phyloP scores from a whole-genome alignment of 1,140 invertebrate genomes.

The Hyphantria cunea region DNA sequence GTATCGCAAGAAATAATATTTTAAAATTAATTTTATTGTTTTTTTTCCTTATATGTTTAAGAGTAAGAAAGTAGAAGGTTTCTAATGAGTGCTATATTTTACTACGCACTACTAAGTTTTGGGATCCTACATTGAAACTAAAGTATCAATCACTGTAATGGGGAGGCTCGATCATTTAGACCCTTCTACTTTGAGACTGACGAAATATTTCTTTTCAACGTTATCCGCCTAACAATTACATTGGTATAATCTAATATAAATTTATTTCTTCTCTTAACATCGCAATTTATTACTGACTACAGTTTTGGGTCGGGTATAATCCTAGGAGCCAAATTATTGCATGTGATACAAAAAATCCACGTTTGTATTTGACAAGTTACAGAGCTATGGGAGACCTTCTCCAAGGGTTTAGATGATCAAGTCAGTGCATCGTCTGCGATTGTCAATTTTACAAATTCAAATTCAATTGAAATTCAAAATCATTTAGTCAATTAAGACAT shows the following conservation, averaged over 20 bases:
- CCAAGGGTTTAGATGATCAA: no score
- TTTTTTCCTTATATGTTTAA: no score
- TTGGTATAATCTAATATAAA: slow-evolving; percentile 21
- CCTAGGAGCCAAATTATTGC: no score
- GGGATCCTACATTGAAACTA: slow-evolving; percentile 19
- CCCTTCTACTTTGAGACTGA: slow-evolving; percentile 21
- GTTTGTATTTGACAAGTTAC: no score
- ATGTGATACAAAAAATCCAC: no score
- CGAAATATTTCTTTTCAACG: slow-evolving; percentile 25
- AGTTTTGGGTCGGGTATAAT: neutral
- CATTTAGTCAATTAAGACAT: no score
- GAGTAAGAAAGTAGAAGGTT: no score
- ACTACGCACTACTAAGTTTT: slow-evolving; percentile 12
- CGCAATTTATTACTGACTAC: slow-evolving; percentile 1
- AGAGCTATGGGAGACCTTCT: no score
- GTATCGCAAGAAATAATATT: no score
- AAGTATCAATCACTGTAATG: slow-evolving; percentile 20
- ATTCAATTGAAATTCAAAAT: no score
- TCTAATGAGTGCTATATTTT: slow-evolving; percentile 8
- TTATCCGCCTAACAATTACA: slow-evolving; percentile 23
- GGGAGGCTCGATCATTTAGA: slow-evolving; percentile 15
- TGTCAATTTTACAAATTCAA: no score
- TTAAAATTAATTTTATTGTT: neutral
- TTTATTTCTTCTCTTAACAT: slow-evolving; percentile 10
- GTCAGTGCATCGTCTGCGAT: no score